Conservation (phyloP, 2,797 vertebrate species). For the Distichodus sexfasciatus region DNA sequence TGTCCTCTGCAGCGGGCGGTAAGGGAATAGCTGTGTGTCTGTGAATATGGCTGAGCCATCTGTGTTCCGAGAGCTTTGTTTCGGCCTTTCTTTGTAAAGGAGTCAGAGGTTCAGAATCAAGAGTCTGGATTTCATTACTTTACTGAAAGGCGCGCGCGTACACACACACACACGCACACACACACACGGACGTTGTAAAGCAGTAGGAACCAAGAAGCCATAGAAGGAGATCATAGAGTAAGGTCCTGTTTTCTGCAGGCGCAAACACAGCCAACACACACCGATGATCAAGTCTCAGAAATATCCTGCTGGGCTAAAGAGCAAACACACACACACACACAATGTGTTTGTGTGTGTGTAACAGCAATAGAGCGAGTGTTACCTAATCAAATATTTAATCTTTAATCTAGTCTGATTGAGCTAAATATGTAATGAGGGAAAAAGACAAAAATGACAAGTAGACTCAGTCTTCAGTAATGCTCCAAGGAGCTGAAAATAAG, state of each 20-base stretch:
- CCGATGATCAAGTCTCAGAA: conserved; percentile 27
- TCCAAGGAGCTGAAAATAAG: too few relatives aligned
- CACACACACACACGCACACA: conserved; percentile 16
- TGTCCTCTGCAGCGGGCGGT: background rate
- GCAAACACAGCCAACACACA: conserved; percentile 28
- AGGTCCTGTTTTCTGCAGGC: conserved; percentile 22
- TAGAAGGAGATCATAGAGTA: conserved; percentile 37
- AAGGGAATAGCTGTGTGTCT: background rate
- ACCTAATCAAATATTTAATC: too few relatives aligned
- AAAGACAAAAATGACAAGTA: too few relatives aligned
- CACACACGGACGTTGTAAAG: background rate
- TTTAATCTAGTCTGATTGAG: too few relatives aligned
- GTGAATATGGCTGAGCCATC: conserved; percentile 5
- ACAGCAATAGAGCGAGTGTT: too few relatives aligned
- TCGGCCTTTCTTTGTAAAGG: conserved; percentile 20
- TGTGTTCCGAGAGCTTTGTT: conserved; percentile 1
- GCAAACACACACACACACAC: background rate
- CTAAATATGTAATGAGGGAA: too few relatives aligned
- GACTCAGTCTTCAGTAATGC: too few relatives aligned
- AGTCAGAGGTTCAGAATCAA: conserved; percentile 25
- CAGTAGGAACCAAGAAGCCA: conserved; percentile 27
- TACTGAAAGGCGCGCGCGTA: background rate
- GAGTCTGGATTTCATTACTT: conserved; percentile 46
- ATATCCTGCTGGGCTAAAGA: background rate
- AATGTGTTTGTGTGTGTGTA: too few relatives aligned